phyloP scores from a whole-genome alignment of 2,888 invertebrate genomes.

The Metacarcinus magister region DNA sequence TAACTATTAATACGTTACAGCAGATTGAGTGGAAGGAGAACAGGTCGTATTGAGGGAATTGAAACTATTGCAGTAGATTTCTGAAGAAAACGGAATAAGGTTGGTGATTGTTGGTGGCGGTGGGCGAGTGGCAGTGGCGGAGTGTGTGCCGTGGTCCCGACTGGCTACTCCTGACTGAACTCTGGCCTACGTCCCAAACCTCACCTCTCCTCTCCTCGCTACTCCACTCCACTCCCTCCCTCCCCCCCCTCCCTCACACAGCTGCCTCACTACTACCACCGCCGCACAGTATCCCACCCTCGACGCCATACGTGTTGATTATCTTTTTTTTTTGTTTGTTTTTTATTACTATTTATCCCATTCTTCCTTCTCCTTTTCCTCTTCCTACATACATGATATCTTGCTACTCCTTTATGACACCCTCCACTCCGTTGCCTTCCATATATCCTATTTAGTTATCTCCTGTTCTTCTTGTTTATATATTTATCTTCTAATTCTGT shows the following conservation, averaged over 20 bases:
- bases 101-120: background rate
- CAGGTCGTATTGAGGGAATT: background rate
- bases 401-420: background rate
- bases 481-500: background rate
- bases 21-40: background rate
- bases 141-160: background rate
- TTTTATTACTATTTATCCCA: background rate
- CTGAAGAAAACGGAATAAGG: background rate
- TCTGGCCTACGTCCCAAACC: conserved; percentile 12
- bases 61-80: background rate
- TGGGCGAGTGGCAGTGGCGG: background rate
- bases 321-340: background rate
- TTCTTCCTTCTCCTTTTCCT: background rate
- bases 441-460: background rate
- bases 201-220: background rate
- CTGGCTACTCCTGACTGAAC: conserved; percentile 36
- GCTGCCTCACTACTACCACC: background rate
- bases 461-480: background rate
- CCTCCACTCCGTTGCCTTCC: background rate
- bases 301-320: background rate
- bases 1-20: background rate
- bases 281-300: background rate
- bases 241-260: background rate
- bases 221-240: background rate
- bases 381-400: background rate